Conservation (phyloP, 2,113 vertebrate species). For the Athene noctua region DNA sequence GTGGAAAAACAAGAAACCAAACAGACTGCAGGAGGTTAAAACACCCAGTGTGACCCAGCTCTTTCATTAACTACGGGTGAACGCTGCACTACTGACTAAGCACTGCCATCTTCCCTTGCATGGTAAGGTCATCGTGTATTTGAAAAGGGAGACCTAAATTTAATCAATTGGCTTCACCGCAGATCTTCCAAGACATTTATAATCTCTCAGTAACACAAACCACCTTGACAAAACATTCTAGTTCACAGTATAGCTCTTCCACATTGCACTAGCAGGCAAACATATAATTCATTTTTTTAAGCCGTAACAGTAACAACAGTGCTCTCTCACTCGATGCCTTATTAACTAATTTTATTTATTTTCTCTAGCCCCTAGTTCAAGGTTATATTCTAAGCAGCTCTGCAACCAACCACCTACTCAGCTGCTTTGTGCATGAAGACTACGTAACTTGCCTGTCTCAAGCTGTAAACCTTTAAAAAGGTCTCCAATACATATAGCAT, state of each 20-base stretch:
- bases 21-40: neutral
- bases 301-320: neutral
- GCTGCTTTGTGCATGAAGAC: neutral
- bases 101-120: neutral
- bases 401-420: neutral
- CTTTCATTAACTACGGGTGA: neutral
- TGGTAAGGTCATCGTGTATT: neutral
- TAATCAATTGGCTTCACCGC: neutral
- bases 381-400: neutral
- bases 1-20: neutral
- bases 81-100: neutral
- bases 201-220: neutral
- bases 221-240: neutral
- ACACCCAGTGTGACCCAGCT: neutral
- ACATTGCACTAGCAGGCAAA: neutral
- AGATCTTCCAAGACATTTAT: neutral
- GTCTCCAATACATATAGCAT: neutral
- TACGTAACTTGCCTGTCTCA: neutral
- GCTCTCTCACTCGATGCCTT: neutral
- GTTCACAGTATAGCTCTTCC: neutral
- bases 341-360: neutral
- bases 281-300: neutral
- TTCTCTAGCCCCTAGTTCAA: neutral
- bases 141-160: neutral
- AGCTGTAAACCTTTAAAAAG: neutral